These are phyloP conservation scores for Druon quercuslanigerum DNA, from an alignment of 1,140 invertebrate genomes.

Conservation along the genomic window DNA sequence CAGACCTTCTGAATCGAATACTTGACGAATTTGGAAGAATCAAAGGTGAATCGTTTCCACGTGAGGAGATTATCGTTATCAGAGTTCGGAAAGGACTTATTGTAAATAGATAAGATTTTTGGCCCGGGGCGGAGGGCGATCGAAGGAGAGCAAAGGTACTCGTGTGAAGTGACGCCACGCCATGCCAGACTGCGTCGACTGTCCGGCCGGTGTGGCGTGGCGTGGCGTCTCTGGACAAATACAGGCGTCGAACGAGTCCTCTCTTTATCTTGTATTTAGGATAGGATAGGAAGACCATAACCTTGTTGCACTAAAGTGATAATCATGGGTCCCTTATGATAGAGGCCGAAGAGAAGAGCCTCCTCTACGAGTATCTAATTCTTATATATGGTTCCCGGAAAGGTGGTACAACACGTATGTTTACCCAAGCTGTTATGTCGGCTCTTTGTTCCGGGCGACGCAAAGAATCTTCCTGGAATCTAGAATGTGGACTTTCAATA, in stretches of 20 bases:
- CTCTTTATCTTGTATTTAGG: slow-evolving; percentile 37
- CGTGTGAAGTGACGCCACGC: too few species aligned
- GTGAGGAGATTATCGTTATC: slow-evolving; percentile 48
- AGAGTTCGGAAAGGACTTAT: slow-evolving; percentile 31
- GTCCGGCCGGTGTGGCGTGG: neutral
- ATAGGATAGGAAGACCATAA: slow-evolving; percentile 22
- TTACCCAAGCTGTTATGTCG: slow-evolving; percentile 26
- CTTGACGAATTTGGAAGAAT: neutral
- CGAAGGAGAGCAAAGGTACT: too few species aligned
- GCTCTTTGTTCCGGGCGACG: slow-evolving; percentile 11
- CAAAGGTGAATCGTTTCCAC: neutral
- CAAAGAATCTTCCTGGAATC: slow-evolving; percentile 9
- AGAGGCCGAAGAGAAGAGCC: neutral
- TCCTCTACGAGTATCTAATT: neutral
- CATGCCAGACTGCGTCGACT: too few species aligned
- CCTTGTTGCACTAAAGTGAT: slow-evolving; percentile 39
- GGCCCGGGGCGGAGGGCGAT: neutral
- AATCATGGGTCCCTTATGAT: slow-evolving; percentile 29
- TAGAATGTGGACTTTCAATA: slow-evolving; percentile 25
- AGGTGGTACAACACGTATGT: slow-evolving; percentile 14
- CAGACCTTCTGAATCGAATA: neutral
- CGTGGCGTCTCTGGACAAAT: slow-evolving; percentile 9
- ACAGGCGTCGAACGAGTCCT: slow-evolving; percentile 21
- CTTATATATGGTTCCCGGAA: slow-evolving; percentile 26
- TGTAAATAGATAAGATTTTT: slow-evolving; percentile 47